Evolutionary conservation across 2,888 invertebrate species (phyloP).

Genomic region (Agonopterix alstromeriana): DNA sequence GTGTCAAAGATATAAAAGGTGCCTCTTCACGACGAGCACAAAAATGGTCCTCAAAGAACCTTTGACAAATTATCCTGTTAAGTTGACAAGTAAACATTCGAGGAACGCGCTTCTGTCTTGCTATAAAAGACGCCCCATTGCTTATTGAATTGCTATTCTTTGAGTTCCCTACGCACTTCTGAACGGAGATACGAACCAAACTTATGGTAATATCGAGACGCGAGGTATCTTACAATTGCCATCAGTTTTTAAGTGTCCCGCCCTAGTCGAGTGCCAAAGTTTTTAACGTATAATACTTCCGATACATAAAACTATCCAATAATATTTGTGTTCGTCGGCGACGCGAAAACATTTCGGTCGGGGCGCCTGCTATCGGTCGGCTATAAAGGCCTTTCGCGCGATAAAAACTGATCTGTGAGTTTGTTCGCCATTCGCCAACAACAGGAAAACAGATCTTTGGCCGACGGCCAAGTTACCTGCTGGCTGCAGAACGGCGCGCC

Average conservation of each 20-base stretch:
- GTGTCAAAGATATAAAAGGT: slow-evolving; percentile 56
- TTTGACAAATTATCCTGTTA: slow-evolving; percentile 66
- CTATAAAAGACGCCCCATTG: slow-evolving; percentile 7
- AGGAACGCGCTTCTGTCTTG: slow-evolving; percentile 11
- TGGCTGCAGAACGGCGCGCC: slow-evolving; percentile 9
- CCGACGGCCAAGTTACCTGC: slow-evolving; percentile 68
- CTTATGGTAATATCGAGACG: slow-evolving; percentile 17
- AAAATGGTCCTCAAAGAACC: slow-evolving; percentile 53
- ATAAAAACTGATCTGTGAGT: slow-evolving; percentile 77
- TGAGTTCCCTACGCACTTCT: slow-evolving; percentile 20
- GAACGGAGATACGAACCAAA: slow-evolving; percentile 28
- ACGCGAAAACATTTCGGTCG: slow-evolving; percentile 63
- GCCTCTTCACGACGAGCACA: slow-evolving; percentile 33
- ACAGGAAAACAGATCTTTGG: slow-evolving; percentile 75
- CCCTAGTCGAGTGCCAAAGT: slow-evolving; percentile 57
- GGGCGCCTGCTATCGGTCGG: slow-evolving; percentile 47
- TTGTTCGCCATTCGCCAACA: slow-evolving; percentile 65
- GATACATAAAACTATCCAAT: slow-evolving; percentile 73
- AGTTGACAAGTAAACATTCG: slow-evolving; percentile 43
- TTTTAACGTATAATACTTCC: slow-evolving; percentile 71
- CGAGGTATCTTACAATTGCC: slow-evolving; percentile 15
- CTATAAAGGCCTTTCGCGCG: slow-evolving; percentile 75
- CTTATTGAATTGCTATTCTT: slow-evolving; percentile 31
- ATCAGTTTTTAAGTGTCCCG: slow-evolving; percentile 44
- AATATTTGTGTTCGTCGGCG: slow-evolving; percentile 67